Evolutionary conservation across 1,140 invertebrate genomes (phyloP), one percentile per base, ranked within the genome.

Genomic region (Muscidifurax raptorellus): DNA sequence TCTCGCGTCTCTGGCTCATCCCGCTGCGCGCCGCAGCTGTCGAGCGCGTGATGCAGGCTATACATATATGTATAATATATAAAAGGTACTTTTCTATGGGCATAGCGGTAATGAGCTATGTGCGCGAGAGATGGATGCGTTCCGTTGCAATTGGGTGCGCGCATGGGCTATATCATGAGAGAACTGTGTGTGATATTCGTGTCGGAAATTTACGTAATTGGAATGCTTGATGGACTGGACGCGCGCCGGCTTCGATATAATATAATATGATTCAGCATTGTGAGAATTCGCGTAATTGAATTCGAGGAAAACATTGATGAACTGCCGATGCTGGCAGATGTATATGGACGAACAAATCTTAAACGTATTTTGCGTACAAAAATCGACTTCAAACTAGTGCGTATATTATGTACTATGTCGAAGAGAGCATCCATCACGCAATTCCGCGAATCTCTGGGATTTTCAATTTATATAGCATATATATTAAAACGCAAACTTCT

Each of bases 1-100:
- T n/a, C 36, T 30, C n/a, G n/a, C n/a, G n/a, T 83, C 44, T 84
- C 69, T 83, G 72, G 28, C 25, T 9, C 66, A 44, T 44, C 71
- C 28, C 77, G n/a, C 75, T 22, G 15, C 52, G 52, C 18, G 15
- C 15, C 18, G 22, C 6, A 59, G 22, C 15, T 59, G 6, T 59
- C 15, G 52, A 59, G 22, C 22, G 52, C 52, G 52, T 22, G 2
- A 1, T 5, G 1, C 1, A 59, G 52, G 52, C 52, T 59, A 40
- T 10, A n/a, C n/a, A n/a, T n/a, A n/a, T n/a, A n/a, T n/a, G n/a
- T n/a, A n/a, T n/a, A n/a, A n/a, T n/a, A n/a, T n/a, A n/a, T n/a
- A n/a, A n/a, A n/a, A n/a, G n/a, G n/a, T n/a, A 7, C 52, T 59
- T 59, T 59, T 59, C 52, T 59, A n/a, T n/a, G 18, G 52, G 52